These are phyloP conservation scores for Mycalesis mineus DNA, from an alignment of 2,888 invertebrate species.

Conservation along the genomic window DNA sequence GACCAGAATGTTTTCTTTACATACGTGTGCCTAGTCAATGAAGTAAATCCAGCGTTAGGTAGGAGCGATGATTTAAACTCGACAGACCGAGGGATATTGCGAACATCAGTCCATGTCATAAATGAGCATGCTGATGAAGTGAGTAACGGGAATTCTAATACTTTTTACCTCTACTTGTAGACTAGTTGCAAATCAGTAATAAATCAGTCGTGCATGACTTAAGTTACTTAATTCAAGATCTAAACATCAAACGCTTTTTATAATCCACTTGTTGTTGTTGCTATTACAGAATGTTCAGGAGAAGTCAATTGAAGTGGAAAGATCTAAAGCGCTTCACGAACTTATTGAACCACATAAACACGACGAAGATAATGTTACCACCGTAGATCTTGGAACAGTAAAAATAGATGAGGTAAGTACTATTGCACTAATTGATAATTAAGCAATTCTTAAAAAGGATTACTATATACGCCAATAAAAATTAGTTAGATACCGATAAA, in stretches of 20 bases:
- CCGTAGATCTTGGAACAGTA: neutral
- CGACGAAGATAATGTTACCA: slow-evolving; percentile 12
- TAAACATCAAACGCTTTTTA: neutral
- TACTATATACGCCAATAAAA: neutral
- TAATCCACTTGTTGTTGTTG: no score
- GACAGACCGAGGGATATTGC: slow-evolving; percentile 22
- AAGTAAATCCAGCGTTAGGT: slow-evolving; percentile 41
- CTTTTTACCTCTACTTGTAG: neutral
- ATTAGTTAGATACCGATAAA: no score
- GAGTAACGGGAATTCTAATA: slow-evolving; percentile 19
- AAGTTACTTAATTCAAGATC: neutral
- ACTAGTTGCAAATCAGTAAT: no score
- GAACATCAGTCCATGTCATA: slow-evolving; percentile 28
- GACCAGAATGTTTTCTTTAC: slow-evolving; percentile 57
- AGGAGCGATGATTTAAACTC: slow-evolving; percentile 21
- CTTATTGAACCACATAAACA: slow-evolving; percentile 45
- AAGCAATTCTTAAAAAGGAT: neutral
- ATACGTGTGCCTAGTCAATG: slow-evolving; percentile 57
- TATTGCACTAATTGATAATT: neutral
- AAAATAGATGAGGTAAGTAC: neutral
- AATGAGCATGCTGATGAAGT: slow-evolving; percentile 26
- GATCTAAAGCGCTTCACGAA: slow-evolving; percentile 61
- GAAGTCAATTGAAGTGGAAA: slow-evolving; percentile 52
- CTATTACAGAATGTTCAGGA: slow-evolving; percentile 40
- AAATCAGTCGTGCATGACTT: neutral